Percentiles rank a stretch among this genome's conserved stretches.
Evolutionary conservation across 2,113 vertebrate species (phyloP).

Genomic region (Gobius niger): DNA sequence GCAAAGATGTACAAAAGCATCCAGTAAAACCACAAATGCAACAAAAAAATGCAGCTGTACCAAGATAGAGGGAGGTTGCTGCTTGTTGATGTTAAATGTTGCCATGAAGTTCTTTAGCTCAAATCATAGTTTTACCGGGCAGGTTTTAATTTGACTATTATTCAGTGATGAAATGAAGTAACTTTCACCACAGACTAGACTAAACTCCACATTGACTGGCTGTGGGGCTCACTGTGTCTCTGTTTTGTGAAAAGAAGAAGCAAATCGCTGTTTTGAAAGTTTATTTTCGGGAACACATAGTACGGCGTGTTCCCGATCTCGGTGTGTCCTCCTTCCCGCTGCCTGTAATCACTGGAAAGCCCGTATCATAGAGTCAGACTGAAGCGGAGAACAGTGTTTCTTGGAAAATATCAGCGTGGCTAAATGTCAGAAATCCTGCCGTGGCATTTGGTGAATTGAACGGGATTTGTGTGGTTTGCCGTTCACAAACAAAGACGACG

Average conservation of each 20-base stretch:
- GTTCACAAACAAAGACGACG: slow-evolving; percentile 37
- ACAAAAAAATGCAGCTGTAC: too few relatives aligned
- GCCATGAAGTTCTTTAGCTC: too few relatives aligned
- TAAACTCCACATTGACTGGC: too few relatives aligned
- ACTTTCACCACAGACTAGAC: too few relatives aligned
- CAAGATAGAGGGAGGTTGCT: too few relatives aligned
- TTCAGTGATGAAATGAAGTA: too few relatives aligned
- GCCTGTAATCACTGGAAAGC: slow-evolving; percentile 44
- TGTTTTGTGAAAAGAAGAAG: slow-evolving; percentile 31
- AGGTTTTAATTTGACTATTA: too few relatives aligned
- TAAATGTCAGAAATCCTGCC: slow-evolving; percentile 68
- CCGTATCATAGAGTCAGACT: slow-evolving; percentile 34
- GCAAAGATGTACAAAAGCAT: too few relatives aligned
- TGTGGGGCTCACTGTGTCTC: background rate
- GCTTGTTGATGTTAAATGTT: too few relatives aligned
- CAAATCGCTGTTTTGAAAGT: background rate
- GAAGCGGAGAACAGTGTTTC: slow-evolving; percentile 40
- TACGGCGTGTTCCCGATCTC: slow-evolving; percentile 17
- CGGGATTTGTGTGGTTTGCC: slow-evolving; percentile 56
- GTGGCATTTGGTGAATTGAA: slow-evolving; percentile 67
- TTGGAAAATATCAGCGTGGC: slow-evolving; percentile 52
- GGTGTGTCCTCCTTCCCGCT: slow-evolving; percentile 31
- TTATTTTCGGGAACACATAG: slow-evolving; percentile 7
- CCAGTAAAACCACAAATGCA: too few relatives aligned
- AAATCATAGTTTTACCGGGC: too few relatives aligned